These are phyloP conservation scores for Sapajus apella DNA, from an alignment of 2,113 vertebrate species.

Conservation along the genomic window DNA sequence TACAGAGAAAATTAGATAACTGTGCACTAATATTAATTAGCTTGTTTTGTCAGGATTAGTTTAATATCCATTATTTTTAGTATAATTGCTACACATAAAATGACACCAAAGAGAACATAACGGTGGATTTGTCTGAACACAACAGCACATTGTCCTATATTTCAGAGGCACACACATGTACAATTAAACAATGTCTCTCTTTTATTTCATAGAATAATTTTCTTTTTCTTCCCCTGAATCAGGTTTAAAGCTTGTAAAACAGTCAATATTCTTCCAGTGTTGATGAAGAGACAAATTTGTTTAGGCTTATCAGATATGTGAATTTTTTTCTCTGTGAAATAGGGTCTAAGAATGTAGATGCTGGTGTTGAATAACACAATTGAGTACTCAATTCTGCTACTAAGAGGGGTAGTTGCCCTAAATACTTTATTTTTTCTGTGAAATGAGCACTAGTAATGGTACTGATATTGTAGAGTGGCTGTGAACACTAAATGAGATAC, in stretches of 20 bases:
- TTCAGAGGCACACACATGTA: not conserved
- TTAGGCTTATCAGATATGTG: not conserved
- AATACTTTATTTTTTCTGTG: not conserved
- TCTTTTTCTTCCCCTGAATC: not conserved
- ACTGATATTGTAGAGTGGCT: not conserved
- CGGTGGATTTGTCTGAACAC: not conserved
- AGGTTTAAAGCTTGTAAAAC: not conserved
- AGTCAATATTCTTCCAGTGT: not conserved
- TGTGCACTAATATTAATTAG: slow-evolving; percentile 76
- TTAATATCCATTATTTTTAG: slow-evolving; percentile 63
- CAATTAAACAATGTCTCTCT: not conserved
- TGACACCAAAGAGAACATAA: slow-evolving; percentile 46
- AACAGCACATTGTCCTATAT: not conserved
- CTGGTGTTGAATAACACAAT: not conserved
- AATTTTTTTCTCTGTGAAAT: not conserved
- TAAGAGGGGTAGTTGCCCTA: not conserved
- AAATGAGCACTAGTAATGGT: not conserved
- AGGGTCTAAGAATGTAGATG: not conserved
- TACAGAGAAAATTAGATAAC: slow-evolving; percentile 60
- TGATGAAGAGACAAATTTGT: not conserved
- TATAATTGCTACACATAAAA: slow-evolving; percentile 16
- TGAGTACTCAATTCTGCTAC: not conserved
- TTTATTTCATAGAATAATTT: slow-evolving; percentile 25
- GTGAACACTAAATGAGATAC: not conserved
- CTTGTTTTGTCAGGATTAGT: slow-evolving; percentile 73